Evolutionary conservation across 2,888 invertebrate species (phyloP).

Genomic region (Platycheirus albimanus): DNA sequence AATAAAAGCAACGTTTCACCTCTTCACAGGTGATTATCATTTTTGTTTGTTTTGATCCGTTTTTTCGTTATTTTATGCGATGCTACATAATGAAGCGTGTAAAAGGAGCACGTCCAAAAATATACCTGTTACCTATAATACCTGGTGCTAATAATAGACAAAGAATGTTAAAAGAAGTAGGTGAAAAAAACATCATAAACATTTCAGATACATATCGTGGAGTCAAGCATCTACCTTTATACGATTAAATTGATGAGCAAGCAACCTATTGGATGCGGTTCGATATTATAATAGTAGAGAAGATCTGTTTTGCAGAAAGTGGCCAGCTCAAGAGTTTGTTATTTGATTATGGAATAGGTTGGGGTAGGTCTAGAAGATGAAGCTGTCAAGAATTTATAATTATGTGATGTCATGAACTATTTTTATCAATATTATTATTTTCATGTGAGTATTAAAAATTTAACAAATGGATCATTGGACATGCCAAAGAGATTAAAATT

Average conservation of each 20-base stretch:
- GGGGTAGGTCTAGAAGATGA: too few relatives aligned
- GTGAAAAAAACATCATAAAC: not conserved
- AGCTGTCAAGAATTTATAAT: too few relatives aligned
- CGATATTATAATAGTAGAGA: too few relatives aligned
- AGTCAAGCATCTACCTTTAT: too few relatives aligned
- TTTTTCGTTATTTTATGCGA: constrained; percentile 7
- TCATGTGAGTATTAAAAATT: too few relatives aligned
- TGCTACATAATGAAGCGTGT: not conserved
- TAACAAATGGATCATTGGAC: too few relatives aligned
- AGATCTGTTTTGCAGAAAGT: not conserved
- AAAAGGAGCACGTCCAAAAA: not conserved
- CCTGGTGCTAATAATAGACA: not conserved
- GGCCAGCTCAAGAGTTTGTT: not conserved
- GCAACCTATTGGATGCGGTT: not conserved
- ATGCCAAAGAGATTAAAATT: too few relatives aligned
- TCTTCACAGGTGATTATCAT: not conserved
- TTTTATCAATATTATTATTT: too few relatives aligned
- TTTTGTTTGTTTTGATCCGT: constrained; percentile 24
- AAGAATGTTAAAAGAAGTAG: not conserved
- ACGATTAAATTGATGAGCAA: too few relatives aligned
- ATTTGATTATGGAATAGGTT: not conserved
- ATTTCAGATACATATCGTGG: too few relatives aligned
- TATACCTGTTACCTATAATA: not conserved
- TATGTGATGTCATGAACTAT: too few relatives aligned
- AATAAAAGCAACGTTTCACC: not conserved